Conservation (phyloP, 2,888 invertebrate species). For the Caenorhabditis macrosperma region DNA sequence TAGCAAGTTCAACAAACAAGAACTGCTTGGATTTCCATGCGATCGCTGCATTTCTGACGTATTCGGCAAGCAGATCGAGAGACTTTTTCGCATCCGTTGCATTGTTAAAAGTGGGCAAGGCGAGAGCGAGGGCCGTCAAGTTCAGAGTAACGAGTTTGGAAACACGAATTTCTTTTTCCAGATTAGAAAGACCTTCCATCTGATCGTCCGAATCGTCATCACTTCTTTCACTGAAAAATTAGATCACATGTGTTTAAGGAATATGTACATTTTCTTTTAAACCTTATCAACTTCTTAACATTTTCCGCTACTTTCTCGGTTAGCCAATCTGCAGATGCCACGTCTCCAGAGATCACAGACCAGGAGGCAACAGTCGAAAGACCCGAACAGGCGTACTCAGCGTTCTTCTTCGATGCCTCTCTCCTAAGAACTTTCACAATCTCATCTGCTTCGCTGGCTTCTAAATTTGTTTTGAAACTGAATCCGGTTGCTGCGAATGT, state of each 20-base stretch:
- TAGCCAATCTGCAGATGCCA: constrained; percentile 63
- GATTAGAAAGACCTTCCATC: constrained; percentile 56
- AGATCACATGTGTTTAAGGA: not conserved
- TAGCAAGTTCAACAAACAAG: constrained; percentile 45
- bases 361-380: constrained; percentile 55
- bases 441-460: constrained; percentile 34
- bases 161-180: constrained; percentile 60
- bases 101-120: constrained; percentile 47
- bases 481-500: constrained; percentile 48
- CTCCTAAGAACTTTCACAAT: constrained; percentile 53
- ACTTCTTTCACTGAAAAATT: not conserved
- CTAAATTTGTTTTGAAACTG: constrained; percentile 32
- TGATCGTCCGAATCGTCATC: constrained; percentile 58
- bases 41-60: constrained; percentile 31
- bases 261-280: not conserved
- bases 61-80: constrained; percentile 17
- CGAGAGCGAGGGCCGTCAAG: constrained; percentile 52
- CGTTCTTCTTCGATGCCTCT: constrained; percentile 63
- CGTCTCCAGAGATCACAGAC: constrained; percentile 37
- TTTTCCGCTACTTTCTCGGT: constrained; percentile 40
- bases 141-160: constrained; percentile 53
- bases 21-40: constrained; percentile 66
- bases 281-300: constrained; percentile 30
- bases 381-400: constrained; percentile 57
- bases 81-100: constrained; percentile 24